phyloP scores from a whole-genome alignment of 2,797 vertebrate species.

The Myripristis jacobus region DNA sequence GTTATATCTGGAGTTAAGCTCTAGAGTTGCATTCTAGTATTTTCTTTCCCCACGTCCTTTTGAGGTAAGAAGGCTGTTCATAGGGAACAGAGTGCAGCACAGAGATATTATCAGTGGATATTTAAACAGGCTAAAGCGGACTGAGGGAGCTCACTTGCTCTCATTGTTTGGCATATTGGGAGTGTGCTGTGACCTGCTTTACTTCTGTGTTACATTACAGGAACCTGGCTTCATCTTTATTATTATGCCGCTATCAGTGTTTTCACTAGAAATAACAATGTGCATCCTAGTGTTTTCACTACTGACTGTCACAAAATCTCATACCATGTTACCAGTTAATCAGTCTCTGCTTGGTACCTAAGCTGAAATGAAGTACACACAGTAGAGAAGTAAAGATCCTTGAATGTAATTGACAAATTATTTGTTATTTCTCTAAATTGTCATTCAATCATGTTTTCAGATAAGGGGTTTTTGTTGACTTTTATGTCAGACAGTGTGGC shows the following conservation, averaged over 20 bases:
- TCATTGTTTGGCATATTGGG: constrained; percentile 73
- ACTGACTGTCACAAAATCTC: constrained; percentile 4
- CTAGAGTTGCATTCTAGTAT: constrained; percentile 46
- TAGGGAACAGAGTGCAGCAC: constrained; percentile 43
- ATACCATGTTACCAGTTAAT: not conserved
- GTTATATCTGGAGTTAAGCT: constrained; percentile 37
- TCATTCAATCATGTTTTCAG: not conserved
- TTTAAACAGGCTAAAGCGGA: constrained; percentile 69
- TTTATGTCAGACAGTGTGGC: not conserved
- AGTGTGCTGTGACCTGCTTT: constrained; percentile 78
- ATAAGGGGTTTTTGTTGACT: not conserved
- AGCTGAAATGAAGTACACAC: not conserved
- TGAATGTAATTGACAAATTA: not conserved
- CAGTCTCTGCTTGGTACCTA: not conserved
- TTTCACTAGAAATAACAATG: constrained; percentile 21
- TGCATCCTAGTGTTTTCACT: not conserved
- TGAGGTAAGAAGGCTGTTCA: constrained; percentile 54
- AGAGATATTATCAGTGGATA: constrained; percentile 77
- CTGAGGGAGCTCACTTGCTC: constrained; percentile 65
- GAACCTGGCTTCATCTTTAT: constrained; percentile 45
- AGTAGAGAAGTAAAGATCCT: not conserved
- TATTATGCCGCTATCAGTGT: constrained; percentile 22
- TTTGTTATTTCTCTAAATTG: not conserved
- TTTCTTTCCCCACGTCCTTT: constrained; percentile 55
- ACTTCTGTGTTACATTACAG: constrained; percentile 70